Base-by-base conservation (phyloP, 1,140 invertebrate species). In the Hermatobates lingyangjiaoensis region DNA sequence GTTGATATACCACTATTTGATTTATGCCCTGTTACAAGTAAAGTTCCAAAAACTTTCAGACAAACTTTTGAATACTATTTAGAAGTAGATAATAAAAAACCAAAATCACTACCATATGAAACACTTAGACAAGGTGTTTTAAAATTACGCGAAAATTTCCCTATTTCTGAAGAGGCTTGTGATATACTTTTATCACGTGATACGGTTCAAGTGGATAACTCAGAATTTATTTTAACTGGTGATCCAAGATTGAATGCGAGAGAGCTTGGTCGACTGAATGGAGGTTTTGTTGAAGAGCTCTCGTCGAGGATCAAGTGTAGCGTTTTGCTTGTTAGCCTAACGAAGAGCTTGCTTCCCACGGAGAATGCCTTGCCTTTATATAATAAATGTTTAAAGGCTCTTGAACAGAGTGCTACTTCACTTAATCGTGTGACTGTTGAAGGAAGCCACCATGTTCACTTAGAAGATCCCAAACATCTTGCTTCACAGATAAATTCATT, bases 381-480 rank as follows among this genome's bases (percentile, higher is more conserved):
- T 28, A 10, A 27, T 5, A 27, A 54, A 46, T 39, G 25, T 27
- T 27, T 54, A 27, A 38, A 53, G n/a, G 12, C 48, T 54, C 12
- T 61, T 58, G 51, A 52, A 28, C 38, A 54, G 26, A 54, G 46
- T 25, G 70, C 79, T 0, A 63, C 59, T 27, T 71, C 68, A 49
- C 74, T 86, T 50, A 69, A 73, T 27, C 79, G 76, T 55, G 68
- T 77, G 23, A 71, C 78, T 60, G 75, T 91, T 0, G 71, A 79
- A 42, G 87, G 86, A 3, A 80, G 75, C 2, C 87, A 90, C 70
- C 85, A 89, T 61, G 72, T 88, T 5, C 87, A 90, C 60, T 67
- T 91, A 27, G 83, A 83, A 50, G 67, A 80, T 44, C 81, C 83
- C 2, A n/a, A n/a, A n/a, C n/a, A n/a, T n/a, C n/a, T n/a, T n/a